phyloP scores from a whole-genome alignment of 2,888 invertebrate genomes.

The Busseola fusca region DNA sequence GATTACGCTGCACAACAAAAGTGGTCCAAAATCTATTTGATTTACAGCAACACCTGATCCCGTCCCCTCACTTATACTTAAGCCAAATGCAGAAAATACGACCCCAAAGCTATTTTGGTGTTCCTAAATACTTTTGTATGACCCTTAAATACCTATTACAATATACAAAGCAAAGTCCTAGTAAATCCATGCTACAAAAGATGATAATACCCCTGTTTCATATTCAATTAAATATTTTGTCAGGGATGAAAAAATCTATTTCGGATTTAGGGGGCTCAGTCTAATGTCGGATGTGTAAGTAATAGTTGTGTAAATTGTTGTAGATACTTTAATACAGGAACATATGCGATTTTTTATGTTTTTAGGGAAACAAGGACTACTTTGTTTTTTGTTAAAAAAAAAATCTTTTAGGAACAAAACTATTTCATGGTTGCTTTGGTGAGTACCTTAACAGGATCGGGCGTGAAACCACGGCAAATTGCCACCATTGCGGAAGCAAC shows the following conservation, averaged over 20 bases:
- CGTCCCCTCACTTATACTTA: slow-evolving; percentile 60
- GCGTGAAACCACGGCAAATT: too few species aligned
- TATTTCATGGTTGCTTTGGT: too few species aligned
- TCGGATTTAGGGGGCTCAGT: slow-evolving; percentile 74
- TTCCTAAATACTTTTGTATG: slow-evolving; percentile 84
- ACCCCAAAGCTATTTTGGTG: slow-evolving; percentile 76
- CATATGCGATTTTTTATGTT: slow-evolving; percentile 3
- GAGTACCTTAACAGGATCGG: too few species aligned
- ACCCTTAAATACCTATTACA: slow-evolving; percentile 81
- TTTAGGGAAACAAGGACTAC: background rate
- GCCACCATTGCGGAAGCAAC: too few species aligned
- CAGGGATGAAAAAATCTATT: slow-evolving; percentile 89
- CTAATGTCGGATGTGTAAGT: slow-evolving; percentile 68
- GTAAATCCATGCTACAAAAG: slow-evolving; percentile 86
- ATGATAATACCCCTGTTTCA: slow-evolving; percentile 89
- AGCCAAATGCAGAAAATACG: slow-evolving; percentile 62
- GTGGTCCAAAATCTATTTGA: slow-evolving; percentile 59
- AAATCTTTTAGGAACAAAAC: too few species aligned
- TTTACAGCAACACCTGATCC: slow-evolving; percentile 76
- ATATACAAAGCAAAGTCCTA: slow-evolving; percentile 79
- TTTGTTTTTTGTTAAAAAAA: background rate
- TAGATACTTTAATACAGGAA: background rate
- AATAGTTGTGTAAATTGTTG: slow-evolving; percentile 49
- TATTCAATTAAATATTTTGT: slow-evolving; percentile 92
- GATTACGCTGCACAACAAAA: slow-evolving; percentile 29